Conservation (phyloP, 2,113 vertebrate genomes). For the Malurus elegans region DNA sequence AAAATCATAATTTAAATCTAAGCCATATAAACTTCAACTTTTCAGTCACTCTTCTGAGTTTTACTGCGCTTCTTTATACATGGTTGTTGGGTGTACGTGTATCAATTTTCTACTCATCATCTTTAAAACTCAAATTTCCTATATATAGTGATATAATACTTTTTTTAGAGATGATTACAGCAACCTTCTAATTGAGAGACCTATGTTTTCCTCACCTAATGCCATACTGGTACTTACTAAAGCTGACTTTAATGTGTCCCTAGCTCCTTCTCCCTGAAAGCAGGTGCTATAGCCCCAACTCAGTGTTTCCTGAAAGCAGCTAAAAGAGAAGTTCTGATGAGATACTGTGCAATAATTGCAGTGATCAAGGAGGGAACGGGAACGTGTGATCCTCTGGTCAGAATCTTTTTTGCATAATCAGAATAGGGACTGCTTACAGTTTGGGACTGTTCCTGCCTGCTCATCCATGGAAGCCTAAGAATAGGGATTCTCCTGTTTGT, state of each 20-base stretch:
- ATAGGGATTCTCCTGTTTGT: accelerated
- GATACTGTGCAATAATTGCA: neutral
- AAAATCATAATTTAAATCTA: neutral
- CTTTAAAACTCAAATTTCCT: neutral
- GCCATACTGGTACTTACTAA: neutral
- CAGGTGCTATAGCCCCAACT: neutral
- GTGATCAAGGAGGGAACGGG: neutral
- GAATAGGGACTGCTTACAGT: neutral
- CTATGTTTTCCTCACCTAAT: slow-evolving; percentile 6
- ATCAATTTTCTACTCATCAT: neutral
- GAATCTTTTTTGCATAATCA: neutral
- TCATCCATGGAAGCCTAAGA: neutral
- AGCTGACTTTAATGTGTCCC: neutral
- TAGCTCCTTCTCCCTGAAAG: slow-evolving; percentile 14
- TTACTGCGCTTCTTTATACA: neutral
- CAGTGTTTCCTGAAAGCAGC: neutral
- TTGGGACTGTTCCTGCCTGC: neutral
- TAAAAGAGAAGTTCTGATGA: neutral
- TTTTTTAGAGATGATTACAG: neutral
- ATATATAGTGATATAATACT: neutral
- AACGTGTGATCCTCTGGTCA: neutral
- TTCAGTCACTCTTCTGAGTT: neutral
- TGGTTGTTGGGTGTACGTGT: neutral
- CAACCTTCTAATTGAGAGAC: neutral
- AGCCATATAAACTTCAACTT: neutral